Percentiles rank a stretch among this genome's conserved stretches.
These are phyloP conservation scores for Physocephala rufipes DNA, from an alignment of 2,888 invertebrate genomes.

Conservation along the genomic window DNA sequence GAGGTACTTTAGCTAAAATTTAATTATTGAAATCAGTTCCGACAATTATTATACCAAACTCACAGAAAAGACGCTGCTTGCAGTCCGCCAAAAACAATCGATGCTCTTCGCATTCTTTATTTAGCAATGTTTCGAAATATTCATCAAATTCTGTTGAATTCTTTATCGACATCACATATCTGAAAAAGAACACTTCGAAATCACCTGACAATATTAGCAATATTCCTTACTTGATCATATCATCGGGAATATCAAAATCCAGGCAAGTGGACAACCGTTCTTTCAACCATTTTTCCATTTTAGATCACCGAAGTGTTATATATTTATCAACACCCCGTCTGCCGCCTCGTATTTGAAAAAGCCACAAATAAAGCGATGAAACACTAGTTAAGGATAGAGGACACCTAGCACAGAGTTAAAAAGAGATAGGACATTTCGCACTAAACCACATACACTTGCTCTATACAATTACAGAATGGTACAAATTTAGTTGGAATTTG, in stretches of 20 bases:
- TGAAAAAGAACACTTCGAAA: conserved; percentile 55
- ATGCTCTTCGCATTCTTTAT: conserved; percentile 74
- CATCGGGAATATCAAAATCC: conserved; percentile 75
- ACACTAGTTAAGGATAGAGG: no score
- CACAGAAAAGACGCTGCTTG: conserved; percentile 68
- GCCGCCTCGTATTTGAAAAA: no score
- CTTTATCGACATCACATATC: conserved; percentile 78
- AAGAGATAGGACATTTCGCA: no score
- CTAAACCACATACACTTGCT: no score
- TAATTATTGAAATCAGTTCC: not conserved
- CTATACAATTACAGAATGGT: no score
- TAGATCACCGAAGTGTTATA: conserved; percentile 27
- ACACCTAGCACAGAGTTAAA: no score
- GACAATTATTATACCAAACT: conserved; percentile 30
- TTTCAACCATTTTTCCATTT: conserved; percentile 75
- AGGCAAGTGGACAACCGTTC: conserved; percentile 74
- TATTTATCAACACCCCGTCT: no score
- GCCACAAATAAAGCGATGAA: no score
- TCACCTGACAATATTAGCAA: not conserved
- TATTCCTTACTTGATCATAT: conserved; percentile 72
- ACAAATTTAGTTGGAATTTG: no score
- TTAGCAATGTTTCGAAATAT: conserved; percentile 79
- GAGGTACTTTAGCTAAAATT: conserved; percentile 45
- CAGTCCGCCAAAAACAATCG: conserved; percentile 74
- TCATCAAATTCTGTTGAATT: conserved; percentile 78